Base-by-base conservation (phyloP, 2,888 invertebrate genomes). In the Andrena haemorrhoa region DNA sequence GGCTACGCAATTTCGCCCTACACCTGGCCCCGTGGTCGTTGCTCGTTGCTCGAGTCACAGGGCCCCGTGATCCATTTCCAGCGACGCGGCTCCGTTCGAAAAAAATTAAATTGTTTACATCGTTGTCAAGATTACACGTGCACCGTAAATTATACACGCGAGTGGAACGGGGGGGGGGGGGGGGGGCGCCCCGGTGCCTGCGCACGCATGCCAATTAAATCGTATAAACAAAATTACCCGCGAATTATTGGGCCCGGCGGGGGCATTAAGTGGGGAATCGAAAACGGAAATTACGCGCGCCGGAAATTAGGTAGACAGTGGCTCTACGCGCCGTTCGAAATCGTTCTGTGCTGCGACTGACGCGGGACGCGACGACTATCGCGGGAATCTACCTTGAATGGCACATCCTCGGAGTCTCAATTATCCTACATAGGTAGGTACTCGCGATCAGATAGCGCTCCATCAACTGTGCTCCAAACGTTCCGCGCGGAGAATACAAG, bases 1-100 rank as follows among this genome's bases (percentile, higher is more conserved):
- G 12, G 79, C 86, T 72, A 86, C 81, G 83, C 88, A 89, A 89
- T 89, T 89, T 89, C 58, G 79, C 29, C 69, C 79, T 83, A 86
- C 86, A 86, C 83, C 81, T 86, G 84, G 84, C 64, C 70, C 41
- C 68, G 56, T 20, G 56, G 33, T 75, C 51, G 53, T 23, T 35
- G 41, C 33, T 49, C 66, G 69, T 47, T 23, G 58, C 61, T 53
- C 56, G 58, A 79, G 71, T 71, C 66, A 29, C 58, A n/a, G 47
- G 65, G 60, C 69, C 31, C 20, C 69, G 49, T 26, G 69, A 64
- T 79, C 74, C 69, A 29, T 53, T 79, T 70, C 63, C 10, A n/a
- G 26, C 35, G 12, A 33, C 53, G 23, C 8, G n/a, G 10, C 12
- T 8, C 2, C 26, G 5, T 20, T 56, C 31, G 47, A 47, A 58